These are phyloP conservation scores for Drosophila neutralis DNA, from an alignment of 2,888 invertebrate species.

Conservation along the genomic window DNA sequence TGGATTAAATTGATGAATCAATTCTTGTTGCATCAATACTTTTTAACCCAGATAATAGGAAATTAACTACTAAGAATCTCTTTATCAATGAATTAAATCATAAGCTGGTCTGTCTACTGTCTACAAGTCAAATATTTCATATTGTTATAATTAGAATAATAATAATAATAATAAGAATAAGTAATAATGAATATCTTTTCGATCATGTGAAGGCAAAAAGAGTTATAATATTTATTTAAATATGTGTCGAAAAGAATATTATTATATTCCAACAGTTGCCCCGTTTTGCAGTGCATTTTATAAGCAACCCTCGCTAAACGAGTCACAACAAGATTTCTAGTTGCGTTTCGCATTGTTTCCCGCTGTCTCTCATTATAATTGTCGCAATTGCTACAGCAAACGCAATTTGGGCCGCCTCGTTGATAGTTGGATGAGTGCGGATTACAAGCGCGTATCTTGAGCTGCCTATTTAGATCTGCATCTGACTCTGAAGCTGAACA, in stretches of 20 bases:
- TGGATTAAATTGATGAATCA: background rate
- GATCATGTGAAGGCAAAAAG: background rate
- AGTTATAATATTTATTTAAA: background rate
- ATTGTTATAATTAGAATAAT: background rate
- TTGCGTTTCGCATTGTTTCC: constrained; percentile 68
- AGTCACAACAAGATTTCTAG: constrained; percentile 52
- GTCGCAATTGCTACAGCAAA: constrained; percentile 59
- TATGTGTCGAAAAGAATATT: background rate
- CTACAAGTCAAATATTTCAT: background rate
- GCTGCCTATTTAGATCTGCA: constrained; percentile 31
- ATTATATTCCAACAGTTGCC: background rate
- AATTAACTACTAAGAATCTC: too few relatives aligned
- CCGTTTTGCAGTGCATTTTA: background rate
- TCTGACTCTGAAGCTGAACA: constrained; percentile 15
- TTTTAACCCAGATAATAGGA: background rate
- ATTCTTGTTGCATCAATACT: background rate
- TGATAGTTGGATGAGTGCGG: constrained; percentile 36
- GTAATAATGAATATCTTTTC: background rate
- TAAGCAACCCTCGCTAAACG: constrained; percentile 49
- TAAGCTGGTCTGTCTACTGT: background rate
- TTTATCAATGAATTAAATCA: background rate
- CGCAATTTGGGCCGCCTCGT: constrained; percentile 76
- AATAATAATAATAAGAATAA: background rate
- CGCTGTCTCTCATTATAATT: constrained; percentile 70
- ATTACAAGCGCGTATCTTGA: constrained; percentile 45